phyloP scores from a whole-genome alignment of 2,113 vertebrate species.

The Peromyscus leucopus region DNA sequence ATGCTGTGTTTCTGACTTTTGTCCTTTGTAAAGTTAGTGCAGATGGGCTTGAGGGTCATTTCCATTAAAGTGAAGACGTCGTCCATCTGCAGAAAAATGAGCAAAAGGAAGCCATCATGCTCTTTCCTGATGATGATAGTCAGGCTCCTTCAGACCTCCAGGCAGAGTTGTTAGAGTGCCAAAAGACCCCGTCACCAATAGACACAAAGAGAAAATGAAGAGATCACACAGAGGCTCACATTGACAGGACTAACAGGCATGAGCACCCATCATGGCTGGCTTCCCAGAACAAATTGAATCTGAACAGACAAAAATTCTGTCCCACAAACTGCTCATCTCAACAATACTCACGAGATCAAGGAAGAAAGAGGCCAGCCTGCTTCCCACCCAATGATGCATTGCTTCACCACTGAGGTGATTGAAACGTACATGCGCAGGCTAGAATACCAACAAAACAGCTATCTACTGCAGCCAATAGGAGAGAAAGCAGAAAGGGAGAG shows the following conservation, averaged over 20 bases:
- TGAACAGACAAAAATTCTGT: not conserved
- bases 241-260: not conserved
- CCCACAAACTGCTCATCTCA: not conserved
- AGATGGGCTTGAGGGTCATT: not conserved
- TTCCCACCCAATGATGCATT: not conserved
- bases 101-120: not conserved
- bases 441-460: not conserved
- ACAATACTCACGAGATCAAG: not conserved
- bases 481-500: not conserved
- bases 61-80: conserved; percentile 5
- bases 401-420: not conserved
- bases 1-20: not conserved
- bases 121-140: not conserved
- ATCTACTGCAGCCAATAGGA: not conserved
- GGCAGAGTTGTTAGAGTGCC: not conserved
- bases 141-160: not conserved
- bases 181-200: not conserved
- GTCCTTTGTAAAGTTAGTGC: not conserved
- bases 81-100: conserved; percentile 9
- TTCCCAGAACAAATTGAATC: conserved; percentile 13
- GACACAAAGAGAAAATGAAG: conserved; percentile 5
- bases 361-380: not conserved
- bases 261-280: not conserved
- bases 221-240: not conserved
- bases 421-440: not conserved